Evolutionary conservation across 2,797 vertebrate species (phyloP).

Genomic region (Telmatherina bonti): DNA sequence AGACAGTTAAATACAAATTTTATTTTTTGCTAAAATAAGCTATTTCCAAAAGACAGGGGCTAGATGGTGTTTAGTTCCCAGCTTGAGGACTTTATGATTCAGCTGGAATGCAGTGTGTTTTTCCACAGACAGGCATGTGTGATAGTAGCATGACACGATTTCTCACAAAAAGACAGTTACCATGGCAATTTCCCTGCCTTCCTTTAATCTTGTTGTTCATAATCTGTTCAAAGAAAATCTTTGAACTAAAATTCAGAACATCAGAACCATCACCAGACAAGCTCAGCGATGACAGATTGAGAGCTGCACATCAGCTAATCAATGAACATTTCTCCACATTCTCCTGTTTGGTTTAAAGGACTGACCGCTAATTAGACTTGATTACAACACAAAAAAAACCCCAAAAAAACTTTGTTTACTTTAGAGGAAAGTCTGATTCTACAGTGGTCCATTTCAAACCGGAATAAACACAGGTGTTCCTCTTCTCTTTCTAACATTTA

Average conservation of each 20-base stretch:
- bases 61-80: too few relatives aligned
- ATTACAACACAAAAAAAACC: too few relatives aligned
- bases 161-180: slow-evolving; percentile 24
- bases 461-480: not conserved
- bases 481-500: not conserved
- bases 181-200: slow-evolving; percentile 26
- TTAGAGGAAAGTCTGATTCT: not conserved
- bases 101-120: not conserved
- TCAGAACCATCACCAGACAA: not conserved
- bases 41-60: not conserved
- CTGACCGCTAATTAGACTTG: too few relatives aligned
- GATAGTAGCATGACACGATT: slow-evolving; percentile 1
- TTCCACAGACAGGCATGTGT: not conserved
- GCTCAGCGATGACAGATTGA: not conserved
- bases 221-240: not conserved
- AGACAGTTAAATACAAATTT: too few relatives aligned
- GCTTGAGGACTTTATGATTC: too few relatives aligned
- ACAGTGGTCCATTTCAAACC: not conserved
- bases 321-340: not conserved
- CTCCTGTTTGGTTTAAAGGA: too few relatives aligned
- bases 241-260: not conserved
- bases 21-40: not conserved
- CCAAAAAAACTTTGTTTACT: not conserved
- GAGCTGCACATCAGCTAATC: not conserved
- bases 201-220: not conserved